A percentile compares a stretch with the other conserved stretches of the same genome.
Conservation (phyloP, 2,113 vertebrate species). For the Limnothrissa miodon region DNA sequence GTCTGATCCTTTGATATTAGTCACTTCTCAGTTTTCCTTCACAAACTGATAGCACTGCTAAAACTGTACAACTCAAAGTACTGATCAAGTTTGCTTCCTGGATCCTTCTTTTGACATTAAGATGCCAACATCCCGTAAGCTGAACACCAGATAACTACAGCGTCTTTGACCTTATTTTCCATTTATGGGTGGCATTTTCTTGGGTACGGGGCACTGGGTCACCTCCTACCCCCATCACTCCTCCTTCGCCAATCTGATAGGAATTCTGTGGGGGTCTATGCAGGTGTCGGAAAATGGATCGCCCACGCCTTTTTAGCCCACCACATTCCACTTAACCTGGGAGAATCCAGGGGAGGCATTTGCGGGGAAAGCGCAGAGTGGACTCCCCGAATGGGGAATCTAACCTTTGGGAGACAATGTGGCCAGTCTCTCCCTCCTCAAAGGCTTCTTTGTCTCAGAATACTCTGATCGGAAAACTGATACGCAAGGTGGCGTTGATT, state of each 20-base stretch:
- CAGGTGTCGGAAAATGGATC: conserved; percentile 39
- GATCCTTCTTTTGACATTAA: background rate
- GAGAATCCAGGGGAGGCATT: conserved; percentile 63
- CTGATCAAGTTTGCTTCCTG: background rate
- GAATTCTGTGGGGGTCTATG: conserved; percentile 24
- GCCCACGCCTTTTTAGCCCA: conserved; percentile 35
- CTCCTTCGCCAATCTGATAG: conserved; percentile 13
- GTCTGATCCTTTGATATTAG: background rate
- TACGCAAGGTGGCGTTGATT: conserved; percentile 66
- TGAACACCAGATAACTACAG: background rate
- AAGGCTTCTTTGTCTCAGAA: conserved; percentile 74
- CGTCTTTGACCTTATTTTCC: background rate
- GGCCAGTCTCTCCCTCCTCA: conserved; percentile 74
- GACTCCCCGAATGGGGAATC: conserved; percentile 59
- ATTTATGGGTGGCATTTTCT: conserved; percentile 1
- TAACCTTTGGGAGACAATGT: conserved; percentile 80
- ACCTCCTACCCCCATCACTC: background rate
- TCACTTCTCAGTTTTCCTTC: background rate
- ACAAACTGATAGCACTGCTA: background rate
- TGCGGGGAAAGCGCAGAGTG: conserved; percentile 56
- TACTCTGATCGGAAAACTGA: conserved; percentile 75
- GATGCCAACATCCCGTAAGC: background rate
- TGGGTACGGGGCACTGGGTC: background rate
- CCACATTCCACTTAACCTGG: conserved; percentile 73
- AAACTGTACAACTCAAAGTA: background rate